Evolutionary conservation across 2,797 vertebrate genomes (phyloP).

Genomic region (Cuculus canorus): DNA sequence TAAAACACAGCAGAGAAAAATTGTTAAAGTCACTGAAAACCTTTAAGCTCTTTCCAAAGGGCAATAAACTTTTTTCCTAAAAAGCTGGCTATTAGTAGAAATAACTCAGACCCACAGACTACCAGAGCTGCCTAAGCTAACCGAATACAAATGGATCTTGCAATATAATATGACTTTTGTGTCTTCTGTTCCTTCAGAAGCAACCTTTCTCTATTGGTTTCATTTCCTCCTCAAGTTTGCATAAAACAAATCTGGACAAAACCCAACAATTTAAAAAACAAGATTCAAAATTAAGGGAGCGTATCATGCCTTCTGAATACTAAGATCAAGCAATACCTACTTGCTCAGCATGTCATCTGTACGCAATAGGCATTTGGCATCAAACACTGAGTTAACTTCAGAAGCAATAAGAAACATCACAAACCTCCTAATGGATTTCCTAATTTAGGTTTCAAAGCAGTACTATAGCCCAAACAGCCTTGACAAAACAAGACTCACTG

Average conservation of each 20-base stretch:
- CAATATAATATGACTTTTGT: background rate
- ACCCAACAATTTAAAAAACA: background rate
- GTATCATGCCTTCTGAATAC: background rate
- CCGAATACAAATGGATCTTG: constrained; percentile 34
- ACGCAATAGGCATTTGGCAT: background rate
- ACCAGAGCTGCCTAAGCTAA: constrained; percentile 23
- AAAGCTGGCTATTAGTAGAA: constrained; percentile 35
- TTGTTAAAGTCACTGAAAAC: constrained; percentile 13
- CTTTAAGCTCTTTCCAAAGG: constrained; percentile 45
- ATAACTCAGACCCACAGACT: background rate
- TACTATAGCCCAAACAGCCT: constrained; percentile 21
- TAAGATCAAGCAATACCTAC: constrained; percentile 31
- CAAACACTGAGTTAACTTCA: constrained; percentile 34
- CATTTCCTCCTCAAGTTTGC: background rate
- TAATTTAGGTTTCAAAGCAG: constrained; percentile 66
- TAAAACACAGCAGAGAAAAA: constrained; percentile 24
- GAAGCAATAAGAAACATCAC: constrained; percentile 47
- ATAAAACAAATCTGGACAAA: background rate
- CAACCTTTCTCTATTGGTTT: background rate
- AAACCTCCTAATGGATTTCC: constrained; percentile 25
- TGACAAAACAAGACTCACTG: background rate
- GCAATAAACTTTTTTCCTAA: background rate
- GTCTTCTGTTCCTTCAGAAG: background rate
- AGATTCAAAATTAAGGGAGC: background rate
- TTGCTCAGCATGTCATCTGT: constrained; percentile 6